Conservation (phyloP, 2,797 vertebrate species). For the Nannoperca australis region DNA sequence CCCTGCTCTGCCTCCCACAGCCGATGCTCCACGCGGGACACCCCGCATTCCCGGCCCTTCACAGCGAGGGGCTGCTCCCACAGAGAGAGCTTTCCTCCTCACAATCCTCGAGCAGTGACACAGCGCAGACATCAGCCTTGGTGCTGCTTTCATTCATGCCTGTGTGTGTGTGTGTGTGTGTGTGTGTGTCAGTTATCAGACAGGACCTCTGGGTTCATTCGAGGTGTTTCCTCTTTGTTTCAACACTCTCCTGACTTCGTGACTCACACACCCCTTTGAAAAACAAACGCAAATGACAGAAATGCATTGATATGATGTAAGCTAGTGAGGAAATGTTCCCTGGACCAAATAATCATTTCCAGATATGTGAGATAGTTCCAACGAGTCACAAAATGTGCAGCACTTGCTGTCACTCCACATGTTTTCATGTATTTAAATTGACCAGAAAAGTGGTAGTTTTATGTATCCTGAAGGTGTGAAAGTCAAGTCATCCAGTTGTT, state of each 20-base stretch:
- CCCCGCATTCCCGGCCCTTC: slow-evolving; percentile 57
- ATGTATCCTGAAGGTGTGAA: not conserved
- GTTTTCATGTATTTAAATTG: not conserved
- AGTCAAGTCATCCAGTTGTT: not conserved
- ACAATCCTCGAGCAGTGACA: slow-evolving; percentile 50
- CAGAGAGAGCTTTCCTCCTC: slow-evolving; percentile 7
- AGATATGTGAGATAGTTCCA: slow-evolving; percentile 34
- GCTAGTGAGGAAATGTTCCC: slow-evolving; percentile 47
- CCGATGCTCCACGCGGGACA: slow-evolving; percentile 56
- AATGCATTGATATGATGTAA: slow-evolving; percentile 52
- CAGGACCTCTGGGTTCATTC: slow-evolving; percentile 43
- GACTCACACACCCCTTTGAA: slow-evolving; percentile 41
- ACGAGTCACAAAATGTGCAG: slow-evolving; percentile 4
- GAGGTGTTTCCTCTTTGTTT: slow-evolving; percentile 68
- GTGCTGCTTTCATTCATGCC: slow-evolving; percentile 42
- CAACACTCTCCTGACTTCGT: slow-evolving; percentile 53
- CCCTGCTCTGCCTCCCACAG: slow-evolving; percentile 72
- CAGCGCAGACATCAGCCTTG: slow-evolving; percentile 46
- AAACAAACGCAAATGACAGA: slow-evolving; percentile 58
- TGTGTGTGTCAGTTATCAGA: slow-evolving; percentile 41
- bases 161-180: slow-evolving; percentile 1
- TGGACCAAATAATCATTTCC: slow-evolving; percentile 51
- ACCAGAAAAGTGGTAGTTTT: not conserved
- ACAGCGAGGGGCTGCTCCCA: slow-evolving; percentile 47
- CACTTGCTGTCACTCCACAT: not conserved